Evolutionary conservation across 2,797 vertebrate species (phyloP).

Genomic region (Aythya fuligula): DNA sequence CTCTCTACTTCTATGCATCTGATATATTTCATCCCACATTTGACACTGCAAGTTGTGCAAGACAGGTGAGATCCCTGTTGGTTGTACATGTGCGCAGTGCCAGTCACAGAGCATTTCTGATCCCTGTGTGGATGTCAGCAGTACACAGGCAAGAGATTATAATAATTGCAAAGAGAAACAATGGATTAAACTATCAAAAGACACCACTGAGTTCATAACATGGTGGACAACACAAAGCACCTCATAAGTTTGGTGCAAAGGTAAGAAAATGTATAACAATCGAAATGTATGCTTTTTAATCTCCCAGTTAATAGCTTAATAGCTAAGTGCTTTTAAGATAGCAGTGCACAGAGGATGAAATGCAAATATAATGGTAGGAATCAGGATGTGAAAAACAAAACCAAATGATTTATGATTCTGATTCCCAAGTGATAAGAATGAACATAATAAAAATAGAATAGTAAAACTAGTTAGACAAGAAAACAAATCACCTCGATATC

Average conservation of each 20-base stretch:
- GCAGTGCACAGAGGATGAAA: not conserved
- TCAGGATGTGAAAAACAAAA: constrained; percentile 32
- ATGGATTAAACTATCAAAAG: not conserved
- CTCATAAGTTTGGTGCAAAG: not conserved
- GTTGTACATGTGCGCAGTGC: rapidly evolving
- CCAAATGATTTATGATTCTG: constrained; percentile 20
- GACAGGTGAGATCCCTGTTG: not conserved
- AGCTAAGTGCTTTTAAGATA: constrained; percentile 34
- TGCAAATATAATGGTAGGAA: constrained; percentile 27
- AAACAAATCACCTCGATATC: constrained; percentile 67
- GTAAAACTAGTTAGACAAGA: constrained; percentile 59
- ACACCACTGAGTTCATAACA: not conserved
- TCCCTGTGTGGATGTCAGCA: not conserved
- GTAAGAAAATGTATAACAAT: not conserved
- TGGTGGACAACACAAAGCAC: not conserved
- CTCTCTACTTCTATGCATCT: not conserved
- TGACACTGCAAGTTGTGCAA: not conserved
- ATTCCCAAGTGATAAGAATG: constrained; percentile 59
- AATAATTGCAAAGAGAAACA: not conserved
- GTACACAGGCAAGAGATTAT: rapidly evolving
- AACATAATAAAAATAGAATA: constrained; percentile 45
- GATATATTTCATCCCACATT: not conserved
- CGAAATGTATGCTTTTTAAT: not conserved
- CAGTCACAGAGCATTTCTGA: not conserved
- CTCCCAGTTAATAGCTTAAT: constrained; percentile 32